Conservation (phyloP, 2,113 vertebrate species). For the Podiceps cristatus region DNA sequence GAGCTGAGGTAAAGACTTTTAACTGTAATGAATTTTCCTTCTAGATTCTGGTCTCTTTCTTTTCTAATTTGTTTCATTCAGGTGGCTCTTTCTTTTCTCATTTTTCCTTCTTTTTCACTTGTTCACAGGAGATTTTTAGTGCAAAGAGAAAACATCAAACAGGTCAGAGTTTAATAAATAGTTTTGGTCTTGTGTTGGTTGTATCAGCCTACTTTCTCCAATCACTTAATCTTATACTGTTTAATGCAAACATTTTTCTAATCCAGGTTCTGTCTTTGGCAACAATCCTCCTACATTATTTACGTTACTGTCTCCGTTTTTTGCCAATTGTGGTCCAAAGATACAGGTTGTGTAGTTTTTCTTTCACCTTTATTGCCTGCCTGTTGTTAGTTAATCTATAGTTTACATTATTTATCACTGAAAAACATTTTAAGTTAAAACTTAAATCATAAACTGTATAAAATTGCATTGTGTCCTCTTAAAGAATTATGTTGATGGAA, state of each 20-base stretch:
- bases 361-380: background rate
- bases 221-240: background rate
- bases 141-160: background rate
- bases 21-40: background rate
- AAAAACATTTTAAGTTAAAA: background rate
- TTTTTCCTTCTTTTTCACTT: background rate
- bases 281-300: background rate
- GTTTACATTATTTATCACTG: background rate
- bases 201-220: background rate
- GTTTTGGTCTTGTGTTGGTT: background rate
- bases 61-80: background rate
- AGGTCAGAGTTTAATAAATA: background rate
- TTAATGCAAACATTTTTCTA: background rate
- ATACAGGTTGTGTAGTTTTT: background rate
- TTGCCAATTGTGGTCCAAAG: background rate
- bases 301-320: fast-evolving
- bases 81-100: background rate
- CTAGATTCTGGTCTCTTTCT: background rate
- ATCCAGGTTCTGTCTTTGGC: background rate
- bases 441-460: background rate
- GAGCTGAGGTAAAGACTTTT: background rate
- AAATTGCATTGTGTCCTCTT: background rate
- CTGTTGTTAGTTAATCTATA: background rate
- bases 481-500: background rate
- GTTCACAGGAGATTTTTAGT: background rate